Evolutionary conservation across 2,888 invertebrate species (phyloP).

Genomic region (Drosophila anomalata): DNA sequence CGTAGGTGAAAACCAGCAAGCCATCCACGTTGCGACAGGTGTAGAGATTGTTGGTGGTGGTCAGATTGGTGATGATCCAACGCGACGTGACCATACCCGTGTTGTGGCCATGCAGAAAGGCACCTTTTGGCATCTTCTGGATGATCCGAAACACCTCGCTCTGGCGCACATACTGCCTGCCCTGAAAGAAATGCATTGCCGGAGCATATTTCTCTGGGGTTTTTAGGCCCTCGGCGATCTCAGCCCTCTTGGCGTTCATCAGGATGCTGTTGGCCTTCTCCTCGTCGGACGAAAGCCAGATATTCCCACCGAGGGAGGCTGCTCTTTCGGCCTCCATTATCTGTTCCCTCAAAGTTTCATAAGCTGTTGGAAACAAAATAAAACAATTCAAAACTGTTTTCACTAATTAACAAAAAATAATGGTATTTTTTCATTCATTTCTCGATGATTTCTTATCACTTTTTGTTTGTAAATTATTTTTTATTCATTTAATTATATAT

Average conservation of each 20-base stretch:
- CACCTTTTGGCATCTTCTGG: conserved; percentile 86
- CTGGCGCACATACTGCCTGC: conserved; percentile 85
- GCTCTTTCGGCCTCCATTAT: conserved; percentile 82
- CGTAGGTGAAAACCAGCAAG: conserved; percentile 82
- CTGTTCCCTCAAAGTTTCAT: conserved; percentile 81
- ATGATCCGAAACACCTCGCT: conserved; percentile 87
- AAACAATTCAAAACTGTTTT: neutral
- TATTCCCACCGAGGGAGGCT: conserved; percentile 79
- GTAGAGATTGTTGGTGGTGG: conserved; percentile 83
- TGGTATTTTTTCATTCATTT: neutral
- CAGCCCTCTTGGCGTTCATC: conserved; percentile 83
- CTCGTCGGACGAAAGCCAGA: conserved; percentile 81
- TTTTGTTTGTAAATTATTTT: neutral
- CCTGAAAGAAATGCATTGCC: conserved; percentile 85
- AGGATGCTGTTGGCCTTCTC: conserved; percentile 82
- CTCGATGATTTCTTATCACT: neutral
- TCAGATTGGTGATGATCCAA: conserved; percentile 85
- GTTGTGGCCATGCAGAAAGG: conserved; percentile 86
- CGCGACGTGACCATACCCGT: conserved; percentile 85
- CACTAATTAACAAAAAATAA: neutral
- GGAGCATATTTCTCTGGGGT: conserved; percentile 85
- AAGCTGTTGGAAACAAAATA: conserved; percentile 62
- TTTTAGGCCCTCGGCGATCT: conserved; percentile 80
- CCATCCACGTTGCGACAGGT: conserved; percentile 81
- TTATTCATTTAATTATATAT: neutral